phyloP scores from a whole-genome alignment of 2,113 vertebrate species.

The Sminthopsis crassicaudata region DNA sequence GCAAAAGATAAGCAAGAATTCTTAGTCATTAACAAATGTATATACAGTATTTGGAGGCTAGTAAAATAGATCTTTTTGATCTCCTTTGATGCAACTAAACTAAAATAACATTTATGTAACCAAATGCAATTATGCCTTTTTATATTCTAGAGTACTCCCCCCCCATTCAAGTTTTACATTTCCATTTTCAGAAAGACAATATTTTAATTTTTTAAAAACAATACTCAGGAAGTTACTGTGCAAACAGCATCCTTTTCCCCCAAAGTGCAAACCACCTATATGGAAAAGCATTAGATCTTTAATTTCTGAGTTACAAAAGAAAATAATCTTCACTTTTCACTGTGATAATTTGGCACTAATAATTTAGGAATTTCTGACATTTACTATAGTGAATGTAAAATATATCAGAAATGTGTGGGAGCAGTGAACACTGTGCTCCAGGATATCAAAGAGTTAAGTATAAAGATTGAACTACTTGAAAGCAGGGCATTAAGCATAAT shows the following conservation, averaged over 20 bases:
- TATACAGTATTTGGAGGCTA: conserved; percentile 79
- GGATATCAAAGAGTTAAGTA: conserved; percentile 68
- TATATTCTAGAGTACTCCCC: conserved; percentile 62
- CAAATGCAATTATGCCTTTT: conserved; percentile 69
- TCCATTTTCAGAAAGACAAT: conserved; percentile 33
- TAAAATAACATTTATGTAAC: conserved; percentile 76
- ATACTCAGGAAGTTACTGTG: conserved; percentile 64
- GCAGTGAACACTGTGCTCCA: conserved; percentile 41
- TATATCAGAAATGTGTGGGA: conserved; percentile 11
- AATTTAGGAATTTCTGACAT: conserved; percentile 62
- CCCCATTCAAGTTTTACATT: conserved; percentile 59
- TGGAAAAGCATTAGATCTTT: conserved; percentile 11
- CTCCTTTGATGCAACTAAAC: conserved; percentile 77
- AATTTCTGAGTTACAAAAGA: conserved; percentile 39
- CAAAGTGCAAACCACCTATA: conserved; percentile 64
- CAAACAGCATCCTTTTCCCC: conserved; percentile 63
- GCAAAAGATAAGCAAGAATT: conserved; percentile 82
- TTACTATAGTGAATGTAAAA: conserved; percentile 49
- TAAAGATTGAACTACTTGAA: conserved; percentile 47
- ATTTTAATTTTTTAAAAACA: conserved; percentile 62
- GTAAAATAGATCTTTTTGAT: conserved; percentile 80
- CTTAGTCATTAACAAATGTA: conserved; percentile 81
- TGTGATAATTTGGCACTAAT: conserved; percentile 73
- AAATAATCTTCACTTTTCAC: conserved; percentile 41
- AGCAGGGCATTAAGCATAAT: conserved; percentile 54